Percentiles rank a stretch among this genome's conserved stretches.
Evolutionary conservation across 1,140 invertebrate species (phyloP).

Genomic region (Drosophila mojavensis): DNA sequence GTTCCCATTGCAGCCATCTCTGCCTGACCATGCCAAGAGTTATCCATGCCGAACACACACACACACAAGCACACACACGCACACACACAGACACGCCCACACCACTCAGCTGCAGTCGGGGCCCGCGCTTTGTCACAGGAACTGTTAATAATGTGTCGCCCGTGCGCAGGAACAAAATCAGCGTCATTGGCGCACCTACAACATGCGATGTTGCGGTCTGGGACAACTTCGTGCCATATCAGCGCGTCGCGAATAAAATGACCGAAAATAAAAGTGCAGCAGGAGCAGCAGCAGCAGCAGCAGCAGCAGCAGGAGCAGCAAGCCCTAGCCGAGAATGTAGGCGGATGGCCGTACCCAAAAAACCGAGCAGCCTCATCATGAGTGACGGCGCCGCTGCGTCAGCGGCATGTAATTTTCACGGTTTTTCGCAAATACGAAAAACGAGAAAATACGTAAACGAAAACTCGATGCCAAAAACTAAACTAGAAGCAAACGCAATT

Average conservation of each 20-base stretch:
- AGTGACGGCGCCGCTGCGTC: constrained; percentile 75
- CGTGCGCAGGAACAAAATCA: constrained; percentile 77
- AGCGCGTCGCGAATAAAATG: constrained; percentile 52
- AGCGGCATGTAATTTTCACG: constrained; percentile 77
- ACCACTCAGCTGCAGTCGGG: constrained; percentile 25
- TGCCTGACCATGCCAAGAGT: background rate
- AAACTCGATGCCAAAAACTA: constrained; percentile 47
- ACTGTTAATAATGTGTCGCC: constrained; percentile 80
- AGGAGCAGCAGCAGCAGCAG: background rate
- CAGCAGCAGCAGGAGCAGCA: background rate
- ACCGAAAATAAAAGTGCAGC: constrained; percentile 49
- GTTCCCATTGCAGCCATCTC: constrained; percentile 1
- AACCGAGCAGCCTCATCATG: constrained; percentile 48
- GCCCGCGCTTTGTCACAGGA: constrained; percentile 77
- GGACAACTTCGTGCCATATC: constrained; percentile 76
- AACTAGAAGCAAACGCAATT: constrained; percentile 20
- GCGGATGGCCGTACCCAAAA: constrained; percentile 7
- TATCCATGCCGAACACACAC: background rate
- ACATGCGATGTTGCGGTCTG: constrained; percentile 82
- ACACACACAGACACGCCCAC: background rate
- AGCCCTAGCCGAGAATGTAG: constrained; percentile 1
- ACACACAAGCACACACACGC: background rate
- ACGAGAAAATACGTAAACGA: constrained; percentile 64
- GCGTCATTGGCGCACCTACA: constrained; percentile 83
- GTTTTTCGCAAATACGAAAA: constrained; percentile 77